Conservation (phyloP, 2,888 invertebrate genomes). For the Trichogramma dendrolimi region DNA sequence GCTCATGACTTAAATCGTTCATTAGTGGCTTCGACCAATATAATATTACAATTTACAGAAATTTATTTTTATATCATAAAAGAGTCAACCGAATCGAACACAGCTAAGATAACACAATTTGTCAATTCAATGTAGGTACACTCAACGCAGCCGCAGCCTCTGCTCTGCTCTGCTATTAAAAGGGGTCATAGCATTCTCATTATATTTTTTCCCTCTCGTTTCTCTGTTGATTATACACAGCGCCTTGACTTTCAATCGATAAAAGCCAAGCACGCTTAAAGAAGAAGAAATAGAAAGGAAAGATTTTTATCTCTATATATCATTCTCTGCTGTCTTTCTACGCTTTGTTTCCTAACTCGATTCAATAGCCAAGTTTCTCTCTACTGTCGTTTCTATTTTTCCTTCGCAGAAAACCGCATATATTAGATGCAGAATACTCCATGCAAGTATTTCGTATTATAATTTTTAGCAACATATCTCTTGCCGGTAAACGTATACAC, state of each 20-base stretch:
- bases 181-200: too few relatives aligned
- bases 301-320: conserved; percentile 4
- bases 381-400: too few relatives aligned
- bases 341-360: conserved; percentile 3
- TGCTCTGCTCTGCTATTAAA: neutral
- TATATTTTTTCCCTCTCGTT: too few relatives aligned
- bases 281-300: neutral
- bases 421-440: too few relatives aligned
- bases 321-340: neutral
- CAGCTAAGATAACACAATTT: conserved; percentile 9
- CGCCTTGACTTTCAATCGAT: conserved; percentile 23
- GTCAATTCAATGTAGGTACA: conserved; percentile 5
- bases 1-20: too few relatives aligned
- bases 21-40: too few relatives aligned
- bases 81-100: neutral
- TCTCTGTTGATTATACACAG: conserved; percentile 13
- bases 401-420: too few relatives aligned
- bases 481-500: too few relatives aligned
- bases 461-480: too few relatives aligned
- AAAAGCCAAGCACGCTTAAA: conserved; percentile 1
- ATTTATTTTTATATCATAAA: too few relatives aligned
- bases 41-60: too few relatives aligned
- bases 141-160: conserved; percentile 3
- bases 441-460: too few relatives aligned
- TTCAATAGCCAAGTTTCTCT: neutral